phyloP scores from a whole-genome alignment of 1,140 invertebrate genomes.

The Manduca sexta region DNA sequence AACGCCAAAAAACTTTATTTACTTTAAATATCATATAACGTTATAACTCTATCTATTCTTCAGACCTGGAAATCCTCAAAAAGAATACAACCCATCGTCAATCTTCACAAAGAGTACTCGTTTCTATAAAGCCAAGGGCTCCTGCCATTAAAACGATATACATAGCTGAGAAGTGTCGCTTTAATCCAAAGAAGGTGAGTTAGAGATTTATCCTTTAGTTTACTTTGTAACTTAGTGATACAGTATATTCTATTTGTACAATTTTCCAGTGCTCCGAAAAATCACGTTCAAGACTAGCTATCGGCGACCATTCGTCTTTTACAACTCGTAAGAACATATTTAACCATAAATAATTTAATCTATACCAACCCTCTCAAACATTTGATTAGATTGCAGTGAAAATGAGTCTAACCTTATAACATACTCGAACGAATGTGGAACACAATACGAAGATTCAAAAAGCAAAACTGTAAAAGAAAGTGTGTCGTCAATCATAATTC shows the following conservation, averaged over 20 bases:
- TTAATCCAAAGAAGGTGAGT: constrained; percentile 38
- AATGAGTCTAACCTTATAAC: constrained; percentile 28
- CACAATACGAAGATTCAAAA: constrained; percentile 15
- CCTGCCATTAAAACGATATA: constrained; percentile 58
- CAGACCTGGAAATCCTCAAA: constrained; percentile 44
- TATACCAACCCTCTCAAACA: not conserved
- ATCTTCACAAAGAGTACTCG: constrained; percentile 39
- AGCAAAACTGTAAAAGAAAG: constrained; percentile 24
- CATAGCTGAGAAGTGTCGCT: constrained; percentile 48
- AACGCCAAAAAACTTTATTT: not conserved
- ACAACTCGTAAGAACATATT: constrained; percentile 37
- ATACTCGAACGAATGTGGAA: constrained; percentile 19
- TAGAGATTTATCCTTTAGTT: not conserved
- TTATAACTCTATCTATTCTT: constrained; percentile 10
- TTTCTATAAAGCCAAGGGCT: constrained; percentile 45
- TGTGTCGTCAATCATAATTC: constrained; percentile 22
- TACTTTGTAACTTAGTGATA: not conserved
- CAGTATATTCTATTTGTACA: not conserved
- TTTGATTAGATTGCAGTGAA: constrained; percentile 28
- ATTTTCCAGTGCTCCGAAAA: constrained; percentile 35
- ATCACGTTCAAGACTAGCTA: constrained; percentile 44
- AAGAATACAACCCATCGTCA: constrained; percentile 25
- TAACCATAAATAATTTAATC: not conserved
- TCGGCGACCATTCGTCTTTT: constrained; percentile 55
- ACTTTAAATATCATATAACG: not conserved